Base-by-base conservation (phyloP, 2,888 invertebrate genomes). In the Liopterus haemorrhoidalis region DNA sequence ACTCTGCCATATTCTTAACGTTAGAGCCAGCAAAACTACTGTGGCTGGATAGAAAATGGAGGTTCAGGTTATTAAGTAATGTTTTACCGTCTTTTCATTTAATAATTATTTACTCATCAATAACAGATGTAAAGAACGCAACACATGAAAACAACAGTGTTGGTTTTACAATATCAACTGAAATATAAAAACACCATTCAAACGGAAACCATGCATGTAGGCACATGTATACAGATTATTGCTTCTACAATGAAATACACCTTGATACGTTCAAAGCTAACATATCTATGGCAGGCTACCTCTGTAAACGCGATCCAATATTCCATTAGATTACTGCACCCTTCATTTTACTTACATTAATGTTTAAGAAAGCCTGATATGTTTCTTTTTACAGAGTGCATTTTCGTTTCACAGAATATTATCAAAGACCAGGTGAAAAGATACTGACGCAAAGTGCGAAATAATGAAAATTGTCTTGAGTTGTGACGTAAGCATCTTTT, bases 161-260 rank as follows among this genome's bases (percentile, higher is more conserved):
- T 36, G 40, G 46, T 36, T 8, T 46, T 46, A 40, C 36, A 48
- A 20, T 40, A 52, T 54, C 47, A 50, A 54, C 53, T 50, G 48
- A 59, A 56, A 56, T 59, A 58, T 60, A 59, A 61, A 60, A 60
- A 57, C 59, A 56, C 54, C 55, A 53, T 57, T 55, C 52, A 60
- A 60, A 57, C 50, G 53, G 49, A 58, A 57, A 58, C 54, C 53
- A 56, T 56, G 55, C 56, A 57, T 54, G 52, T 56, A 57, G 60
- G 61, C 58, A 63, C 61, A 59, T 60, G 58, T 61, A 62, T 57
- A 62, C 59, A 58, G 59, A 59, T 63, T 62, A 62, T 62, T 63
- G 62, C 62, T 63, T 58, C 51, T 54, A 51, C 47, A 38, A 44
- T 44, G 30, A 44, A 37, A 38, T 44, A 44, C 38, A 44, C 38